Base-by-base conservation (phyloP, 2,113 vertebrate genomes). In the Origma solitaria region DNA sequence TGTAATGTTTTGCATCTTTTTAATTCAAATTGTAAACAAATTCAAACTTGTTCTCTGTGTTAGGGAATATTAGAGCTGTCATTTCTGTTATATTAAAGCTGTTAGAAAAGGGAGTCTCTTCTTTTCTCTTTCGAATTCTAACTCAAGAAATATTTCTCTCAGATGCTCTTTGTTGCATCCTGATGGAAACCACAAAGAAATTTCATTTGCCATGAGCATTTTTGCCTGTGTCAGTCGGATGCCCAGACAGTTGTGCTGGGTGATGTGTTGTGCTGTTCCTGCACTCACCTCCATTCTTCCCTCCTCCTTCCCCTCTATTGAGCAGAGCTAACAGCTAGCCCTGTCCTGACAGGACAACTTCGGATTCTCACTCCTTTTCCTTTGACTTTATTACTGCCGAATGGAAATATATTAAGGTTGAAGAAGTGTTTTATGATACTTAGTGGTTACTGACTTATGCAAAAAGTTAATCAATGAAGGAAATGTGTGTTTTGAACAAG, bases 11-110 rank as follows among this genome's bases (percentile, higher is more conserved):
- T 82, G 70, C 82, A 53, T 80, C 17, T 45, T 92, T 68, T 19
- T 20, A 38, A 87, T 82, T 82, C 65, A 82, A 94, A 79, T 56
- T 12, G 4, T 66, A 87, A 90, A 77, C 25, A 90, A 91, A 87
- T 72, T 82, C 27, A 31, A 65, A 57, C 15, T 65, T 81, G 8
- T 53, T 94, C 7, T 79, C 33, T 2, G 1, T 21, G 30, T 82
- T 62, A 69, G 22, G 27, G 27, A 82, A 79, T 76, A 70, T 62
- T 69, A 72, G 15, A 86, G 24, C 9, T 79, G 53, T 71, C 31
- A 61, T 69, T 87, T 89, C 33, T 82, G 11, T 72, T 89, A 49
- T 27, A 78, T 40, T 56, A 76, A 75, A 92, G 13, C 10, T 22
- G 61, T 58, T 69, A 30, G 6, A 62, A 72, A 91, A 61, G 25